These are phyloP conservation scores for Taphrorychus bicolor DNA, from an alignment of 2,888 invertebrate genomes.

Conservation along the genomic window DNA sequence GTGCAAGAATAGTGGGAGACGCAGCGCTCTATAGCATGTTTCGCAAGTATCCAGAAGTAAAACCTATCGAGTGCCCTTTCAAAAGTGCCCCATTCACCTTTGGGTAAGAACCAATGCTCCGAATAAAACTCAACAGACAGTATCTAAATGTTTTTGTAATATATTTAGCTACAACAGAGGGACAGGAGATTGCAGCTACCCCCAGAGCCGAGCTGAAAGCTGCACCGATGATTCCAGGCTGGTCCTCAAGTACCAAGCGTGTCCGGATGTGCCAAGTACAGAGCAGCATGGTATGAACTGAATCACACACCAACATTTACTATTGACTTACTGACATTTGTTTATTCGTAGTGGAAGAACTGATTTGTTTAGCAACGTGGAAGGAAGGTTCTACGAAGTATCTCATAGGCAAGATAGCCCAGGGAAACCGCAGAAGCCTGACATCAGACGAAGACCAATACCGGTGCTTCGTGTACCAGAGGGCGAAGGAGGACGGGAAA, in stretches of 20 bases:
- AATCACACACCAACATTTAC: not conserved
- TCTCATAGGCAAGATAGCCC: constrained; percentile 76
- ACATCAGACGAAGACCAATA: constrained; percentile 79
- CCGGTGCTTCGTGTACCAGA: constrained; percentile 82
- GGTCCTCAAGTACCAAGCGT: constrained; percentile 82
- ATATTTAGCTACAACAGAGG: constrained; percentile 70
- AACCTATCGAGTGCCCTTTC: constrained; percentile 77
- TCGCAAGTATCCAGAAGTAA: constrained; percentile 71
- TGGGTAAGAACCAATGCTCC: constrained; percentile 57
- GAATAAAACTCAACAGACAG: too few species aligned
- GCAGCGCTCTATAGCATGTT: constrained; percentile 79
- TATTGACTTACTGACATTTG: not conserved
- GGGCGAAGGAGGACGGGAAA: constrained; percentile 60
- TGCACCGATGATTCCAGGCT: constrained; percentile 84
- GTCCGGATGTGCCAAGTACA: constrained; percentile 78
- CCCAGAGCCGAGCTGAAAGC: constrained; percentile 79
- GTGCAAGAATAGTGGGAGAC: constrained; percentile 74
- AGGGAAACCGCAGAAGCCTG: constrained; percentile 65
- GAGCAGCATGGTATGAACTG: constrained; percentile 66
- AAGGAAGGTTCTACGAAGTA: constrained; percentile 83
- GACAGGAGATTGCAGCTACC: constrained; percentile 75
- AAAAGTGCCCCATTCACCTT: constrained; percentile 82
- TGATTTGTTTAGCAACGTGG: constrained; percentile 84
- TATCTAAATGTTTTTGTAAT: not conserved
- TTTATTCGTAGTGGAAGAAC: constrained; percentile 71